Base-by-base conservation (phyloP, 2,888 invertebrate genomes). In the Monoplex corrugatus region DNA sequence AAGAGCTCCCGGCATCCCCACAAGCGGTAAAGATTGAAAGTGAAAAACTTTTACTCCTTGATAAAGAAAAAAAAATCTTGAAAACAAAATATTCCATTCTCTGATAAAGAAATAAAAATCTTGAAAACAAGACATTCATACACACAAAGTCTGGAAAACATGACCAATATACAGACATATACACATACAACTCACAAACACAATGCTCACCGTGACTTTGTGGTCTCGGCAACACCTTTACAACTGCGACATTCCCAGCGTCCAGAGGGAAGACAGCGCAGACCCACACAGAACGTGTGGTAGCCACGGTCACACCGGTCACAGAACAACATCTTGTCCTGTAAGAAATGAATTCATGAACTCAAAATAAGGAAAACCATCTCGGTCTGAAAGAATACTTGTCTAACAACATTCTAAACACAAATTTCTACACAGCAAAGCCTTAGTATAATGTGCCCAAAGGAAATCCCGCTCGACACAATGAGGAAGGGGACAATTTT, bases 241-340 rank as follows among this genome's bases (percentile, higher is more conserved):
- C 96, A 96, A 89, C 94, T 95, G 57, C 93, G 93, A 96, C 99
- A 99, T 95, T 98, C 98, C 98, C 98, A 99, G 86, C 98, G 97
- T 68, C 98, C 98, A 92, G 78, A 28, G 6, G 98, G 98, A 93
- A 98, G 97, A 91, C 97, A 97, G 90, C 97, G 97, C 80, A 98
- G 96, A 10, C 98, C 98, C 88, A 98, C 98, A 96, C 99, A 99
- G 96, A 98, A 98, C 92, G 98, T 98, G 96, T 99, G 99, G 96
- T 98, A 98, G 44, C 98, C 98, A 95, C 98, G 97, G 96, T 99
- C 99, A 96, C 99, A 99, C 95, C 98, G 97, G 96, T 99, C 98
- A 96, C 99, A 99, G 96, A 98, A 98, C 95, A 99, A 97, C 98
- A 98, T 98, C 96, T 98, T 98, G 95, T 98, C 98, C 96, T 96